A percentile compares a stretch with the other conserved stretches of the same genome.
Evolutionary conservation across 2,888 invertebrate species (phyloP).

Genomic region (Aphrophora alni): DNA sequence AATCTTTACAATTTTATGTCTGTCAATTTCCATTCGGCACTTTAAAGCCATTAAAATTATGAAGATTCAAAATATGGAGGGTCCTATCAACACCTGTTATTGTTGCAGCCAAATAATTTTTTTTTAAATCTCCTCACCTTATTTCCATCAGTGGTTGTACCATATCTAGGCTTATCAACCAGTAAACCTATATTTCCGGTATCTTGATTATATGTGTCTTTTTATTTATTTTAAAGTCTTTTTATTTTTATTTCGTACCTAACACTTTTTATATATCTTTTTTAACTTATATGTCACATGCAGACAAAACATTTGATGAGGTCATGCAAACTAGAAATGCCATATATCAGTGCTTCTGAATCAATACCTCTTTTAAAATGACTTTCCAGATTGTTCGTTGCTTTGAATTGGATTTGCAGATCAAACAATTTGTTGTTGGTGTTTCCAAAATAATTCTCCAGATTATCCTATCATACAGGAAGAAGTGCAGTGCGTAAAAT

Average conservation of each 20-base stretch:
- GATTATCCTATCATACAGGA: neutral
- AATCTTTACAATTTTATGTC: neutral
- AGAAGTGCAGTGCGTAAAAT: neutral
- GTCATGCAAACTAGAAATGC: slow-evolving; percentile 6
- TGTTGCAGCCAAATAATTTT: neutral
- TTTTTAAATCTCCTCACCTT: neutral
- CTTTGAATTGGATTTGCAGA: neutral
- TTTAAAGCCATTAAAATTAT: neutral
- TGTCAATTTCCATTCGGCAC: neutral
- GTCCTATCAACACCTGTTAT: neutral
- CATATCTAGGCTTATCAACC: neutral
- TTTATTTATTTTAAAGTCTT: too few species aligned
- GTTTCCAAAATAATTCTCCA: neutral
- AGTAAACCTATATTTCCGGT: neutral
- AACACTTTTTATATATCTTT: neutral
- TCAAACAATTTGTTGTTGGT: neutral
- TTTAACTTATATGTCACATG: neutral
- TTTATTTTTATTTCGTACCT: neutral
- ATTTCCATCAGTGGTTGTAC: slow-evolving; percentile 12
- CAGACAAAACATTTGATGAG: slow-evolving; percentile 2
- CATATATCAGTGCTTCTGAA: neutral
- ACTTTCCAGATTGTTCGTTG: slow-evolving; percentile 11
- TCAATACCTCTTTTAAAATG: neutral
- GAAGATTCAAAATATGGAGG: neutral
- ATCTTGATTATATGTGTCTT: neutral